Evolutionary conservation across 2,888 invertebrate genomes (phyloP), one percentile per base, ranked within the genome.

Genomic region (Andrena praecox): DNA sequence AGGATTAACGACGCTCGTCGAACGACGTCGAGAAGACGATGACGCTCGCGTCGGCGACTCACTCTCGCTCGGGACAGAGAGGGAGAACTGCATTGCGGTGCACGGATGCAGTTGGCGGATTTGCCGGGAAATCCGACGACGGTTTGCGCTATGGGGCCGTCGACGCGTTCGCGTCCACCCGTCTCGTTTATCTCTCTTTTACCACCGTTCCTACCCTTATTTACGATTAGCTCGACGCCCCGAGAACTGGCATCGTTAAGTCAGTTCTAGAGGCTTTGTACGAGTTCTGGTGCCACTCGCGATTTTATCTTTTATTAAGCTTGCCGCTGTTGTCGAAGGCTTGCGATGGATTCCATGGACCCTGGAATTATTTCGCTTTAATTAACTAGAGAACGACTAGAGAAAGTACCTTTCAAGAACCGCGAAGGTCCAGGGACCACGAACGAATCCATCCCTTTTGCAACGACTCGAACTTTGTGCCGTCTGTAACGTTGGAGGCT

Each of bases 61-160:
- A 56, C 59, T 31, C 50, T 56, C 50, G 35, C 66, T 52, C 68
- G 74, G 16, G 42, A 42, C 12, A 42, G 56, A 31, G 48, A 62
- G 60, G 54, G 42, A 27, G 66, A 59, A 75, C 86, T 75, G 85
- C 85, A 85, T 77, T 86, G 84, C 84, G 73, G 86, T 71, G 73
- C 33, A 52, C 75, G 33, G 71, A 35, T 27, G 56, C 73, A 69
- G 59, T 64, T 6, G 29, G 42, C 33, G 62, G 62, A 80, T 70
- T 71, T 71, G 48, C 10, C 52, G 48, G 60, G 42, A 70, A 59
- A 62, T 42, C 35, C 67, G 48, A 60, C 67, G 48, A 70, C 50
- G 56, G 27, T 69, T 69, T 66, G 29, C 63, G 72, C 67, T 42
- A 54, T 63, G 63, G 59, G 33, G 20, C 54, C 35, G 64, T 56